A percentile compares a stretch with the other conserved stretches of the same genome.
These are phyloP conservation scores for human (Homo sapiens) DNA, from an alignment of 2,113 vertebrate genomes.

Conservation along the genomic window GRCh38 chr4:119364001-119364500, in stretches of 20 bases:
- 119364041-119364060: neutral
- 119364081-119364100: neutral
- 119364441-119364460: neutral
- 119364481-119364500: neutral
- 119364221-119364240: neutral
- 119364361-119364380: neutral
- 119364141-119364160: neutral
- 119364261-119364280: neutral
- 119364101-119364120: neutral
- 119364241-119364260: neutral
- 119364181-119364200: neutral
- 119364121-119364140: neutral
- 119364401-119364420: neutral
- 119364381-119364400: neutral
- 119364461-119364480: too few species aligned
- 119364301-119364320: neutral
- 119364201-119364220: neutral
- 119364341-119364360: neutral
- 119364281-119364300: too few species aligned
- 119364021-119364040: neutral
- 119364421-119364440: neutral
- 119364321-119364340: neutral
- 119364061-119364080: neutral
- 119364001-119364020: neutral
- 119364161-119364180: neutral